These are phyloP conservation scores for Melanerpes formicivorus DNA, from an alignment of 2,113 vertebrate genomes.

Conservation along the genomic window DNA sequence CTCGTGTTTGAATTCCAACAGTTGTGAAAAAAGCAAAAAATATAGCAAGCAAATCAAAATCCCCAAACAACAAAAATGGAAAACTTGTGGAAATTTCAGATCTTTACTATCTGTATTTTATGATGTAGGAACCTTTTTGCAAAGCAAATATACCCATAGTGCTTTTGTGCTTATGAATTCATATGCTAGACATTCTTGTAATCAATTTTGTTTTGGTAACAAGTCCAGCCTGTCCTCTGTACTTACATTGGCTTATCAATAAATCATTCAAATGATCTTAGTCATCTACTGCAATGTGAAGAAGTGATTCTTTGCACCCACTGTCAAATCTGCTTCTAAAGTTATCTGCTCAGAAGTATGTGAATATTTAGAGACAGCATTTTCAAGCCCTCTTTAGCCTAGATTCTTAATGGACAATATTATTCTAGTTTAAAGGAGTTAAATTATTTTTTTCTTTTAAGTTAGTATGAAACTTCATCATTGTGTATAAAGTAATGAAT, in stretches of 20 bases:
- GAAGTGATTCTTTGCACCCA: slow-evolving; percentile 23
- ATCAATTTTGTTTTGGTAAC: slow-evolving; percentile 34
- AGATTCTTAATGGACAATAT: background rate
- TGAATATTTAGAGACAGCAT: slow-evolving; percentile 35
- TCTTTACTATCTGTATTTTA: background rate
- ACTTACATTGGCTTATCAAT: slow-evolving; percentile 52
- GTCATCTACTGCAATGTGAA: background rate
- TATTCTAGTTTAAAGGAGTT: background rate
- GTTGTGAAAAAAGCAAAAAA: background rate
- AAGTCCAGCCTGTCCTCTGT: slow-evolving; percentile 31
- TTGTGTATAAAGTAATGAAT: background rate
- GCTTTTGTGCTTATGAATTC: slow-evolving; percentile 25
- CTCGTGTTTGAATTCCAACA: background rate
- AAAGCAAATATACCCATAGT: background rate
- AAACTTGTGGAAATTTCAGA: background rate
- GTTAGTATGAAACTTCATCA: background rate
- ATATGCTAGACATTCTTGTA: slow-evolving; percentile 7
- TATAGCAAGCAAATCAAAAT: background rate
- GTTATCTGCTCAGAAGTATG: slow-evolving; percentile 29
- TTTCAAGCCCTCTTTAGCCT: slow-evolving; percentile 18
- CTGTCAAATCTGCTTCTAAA: slow-evolving; percentile 45
- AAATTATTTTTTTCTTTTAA: background rate
- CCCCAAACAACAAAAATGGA: background rate
- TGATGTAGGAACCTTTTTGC: background rate
- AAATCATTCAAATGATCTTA: slow-evolving; percentile 63